These are phyloP conservation scores for Drosophila lacteicornis DNA, from an alignment of 1,140 invertebrate species.

Conservation along the genomic window DNA sequence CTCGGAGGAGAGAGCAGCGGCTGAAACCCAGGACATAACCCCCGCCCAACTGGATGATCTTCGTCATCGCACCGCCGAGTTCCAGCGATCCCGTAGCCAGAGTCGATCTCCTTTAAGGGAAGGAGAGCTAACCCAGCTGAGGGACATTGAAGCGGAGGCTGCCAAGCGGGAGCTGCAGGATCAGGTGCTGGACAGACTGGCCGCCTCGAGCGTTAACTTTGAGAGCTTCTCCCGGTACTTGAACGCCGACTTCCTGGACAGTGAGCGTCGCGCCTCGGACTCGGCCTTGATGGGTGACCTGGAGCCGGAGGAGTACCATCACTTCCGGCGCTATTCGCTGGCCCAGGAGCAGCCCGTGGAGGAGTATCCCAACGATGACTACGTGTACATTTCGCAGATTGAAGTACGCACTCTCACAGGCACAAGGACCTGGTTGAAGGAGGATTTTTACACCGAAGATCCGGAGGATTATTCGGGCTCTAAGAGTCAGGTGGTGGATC, in stretches of 20 bases:
- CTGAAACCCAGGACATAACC: slow-evolving; percentile 29
- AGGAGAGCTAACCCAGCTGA: slow-evolving; percentile 30
- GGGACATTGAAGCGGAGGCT: slow-evolving; percentile 60
- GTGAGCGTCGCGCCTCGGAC: slow-evolving; percentile 75
- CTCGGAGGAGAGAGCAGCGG: slow-evolving; percentile 44
- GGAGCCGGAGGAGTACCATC: slow-evolving; percentile 82
- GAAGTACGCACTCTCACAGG: slow-evolving; percentile 72
- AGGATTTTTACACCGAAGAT: slow-evolving; percentile 71
- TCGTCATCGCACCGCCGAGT: slow-evolving; percentile 68
- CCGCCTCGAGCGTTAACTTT: slow-evolving; percentile 67
- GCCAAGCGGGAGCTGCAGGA: slow-evolving; percentile 70
- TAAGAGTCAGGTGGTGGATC: slow-evolving; percentile 21
- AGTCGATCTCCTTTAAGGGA: slow-evolving; percentile 70
- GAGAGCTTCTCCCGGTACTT: slow-evolving; percentile 71
- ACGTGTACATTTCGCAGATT: slow-evolving; percentile 73
- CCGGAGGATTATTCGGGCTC: slow-evolving; percentile 1
- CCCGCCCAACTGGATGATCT: slow-evolving; percentile 62
- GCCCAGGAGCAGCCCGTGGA: slow-evolving; percentile 77
- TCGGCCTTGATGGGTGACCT: slow-evolving; percentile 70
- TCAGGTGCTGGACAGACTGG: slow-evolving; percentile 62
- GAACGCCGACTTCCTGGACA: slow-evolving; percentile 75
- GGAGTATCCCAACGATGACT: slow-evolving; percentile 80
- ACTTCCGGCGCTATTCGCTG: slow-evolving; percentile 75
- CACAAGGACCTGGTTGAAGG: slow-evolving; percentile 72
- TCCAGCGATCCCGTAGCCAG: slow-evolving; percentile 74